A percentile compares a stretch with the other conserved stretches of the same genome.
Conservation (phyloP, 1,140 invertebrate species). For the Drosophila ercepeae region DNA sequence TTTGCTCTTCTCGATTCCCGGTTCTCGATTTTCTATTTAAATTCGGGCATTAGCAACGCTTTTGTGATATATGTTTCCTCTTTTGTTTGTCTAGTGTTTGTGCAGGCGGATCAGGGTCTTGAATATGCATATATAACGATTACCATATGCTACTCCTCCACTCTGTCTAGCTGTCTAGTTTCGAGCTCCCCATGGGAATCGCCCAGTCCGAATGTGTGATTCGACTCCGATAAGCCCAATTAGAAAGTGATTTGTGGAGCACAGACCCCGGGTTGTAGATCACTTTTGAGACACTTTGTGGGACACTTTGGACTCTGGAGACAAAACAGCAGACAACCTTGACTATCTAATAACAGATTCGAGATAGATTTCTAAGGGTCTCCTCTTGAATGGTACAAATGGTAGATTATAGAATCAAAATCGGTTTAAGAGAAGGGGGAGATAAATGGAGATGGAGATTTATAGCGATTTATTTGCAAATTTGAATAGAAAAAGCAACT, state of each 20-base stretch:
- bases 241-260: conserved; percentile 46
- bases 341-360: conserved; percentile 6
- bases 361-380: neutral
- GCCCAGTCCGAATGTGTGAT: conserved; percentile 13
- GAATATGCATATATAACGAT: conserved; percentile 40
- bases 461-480: neutral
- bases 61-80: conserved; percentile 45
- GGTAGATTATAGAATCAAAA: neutral
- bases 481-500: too few species aligned
- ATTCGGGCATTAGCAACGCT: conserved; percentile 56
- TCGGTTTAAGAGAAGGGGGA: neutral
- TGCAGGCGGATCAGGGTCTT: conserved; percentile 31
- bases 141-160: conserved; percentile 22
- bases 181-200: conserved; percentile 11
- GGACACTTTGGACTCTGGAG: too few species aligned
- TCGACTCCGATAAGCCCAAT: conserved; percentile 22
- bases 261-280: conserved; percentile 10
- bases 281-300: conserved; percentile 22
- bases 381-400: neutral
- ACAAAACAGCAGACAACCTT: neutral
- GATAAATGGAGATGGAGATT: conserved; percentile 17
- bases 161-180: neutral
- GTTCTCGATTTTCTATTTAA: too few species aligned
- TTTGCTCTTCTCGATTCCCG: conserved; percentile 56
- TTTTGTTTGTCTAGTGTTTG: conserved; percentile 31